Conservation (phyloP, 92 coral and sea anemone species). For the Bergia sp. region DNA sequence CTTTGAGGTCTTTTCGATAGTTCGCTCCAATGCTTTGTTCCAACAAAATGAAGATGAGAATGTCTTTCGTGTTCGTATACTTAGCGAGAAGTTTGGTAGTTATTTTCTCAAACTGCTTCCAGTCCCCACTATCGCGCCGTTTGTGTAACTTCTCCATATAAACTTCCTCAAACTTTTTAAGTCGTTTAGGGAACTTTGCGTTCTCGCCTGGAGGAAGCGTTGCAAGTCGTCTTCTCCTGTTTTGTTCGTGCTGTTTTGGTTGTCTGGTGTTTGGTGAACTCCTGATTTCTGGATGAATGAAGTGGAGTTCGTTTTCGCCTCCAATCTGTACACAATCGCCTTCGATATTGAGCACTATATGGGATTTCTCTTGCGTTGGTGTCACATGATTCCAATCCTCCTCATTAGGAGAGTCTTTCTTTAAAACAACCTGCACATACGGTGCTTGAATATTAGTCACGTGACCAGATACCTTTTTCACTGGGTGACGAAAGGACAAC, state of each 20-base stretch:
- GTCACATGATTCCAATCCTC: not conserved
- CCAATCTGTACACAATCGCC: constrained; percentile 12
- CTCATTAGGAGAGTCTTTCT: not conserved
- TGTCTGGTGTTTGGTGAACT: not conserved
- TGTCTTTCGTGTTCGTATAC: constrained; percentile 1
- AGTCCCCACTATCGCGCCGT: constrained; percentile 21
- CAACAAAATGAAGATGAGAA: constrained; percentile 13
- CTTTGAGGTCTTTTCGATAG: not conserved
- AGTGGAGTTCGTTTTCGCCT: not conserved
- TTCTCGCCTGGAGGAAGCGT: constrained; percentile 2
- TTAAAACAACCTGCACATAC: not conserved
- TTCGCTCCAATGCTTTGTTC: constrained; percentile 32
- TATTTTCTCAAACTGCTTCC: constrained; percentile 10
- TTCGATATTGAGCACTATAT: not conserved
- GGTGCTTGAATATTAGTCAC: not conserved
- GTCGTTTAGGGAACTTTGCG: constrained; percentile 25
- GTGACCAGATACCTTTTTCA: not conserved
- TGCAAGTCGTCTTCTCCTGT: not conserved
- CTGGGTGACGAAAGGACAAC: no score
- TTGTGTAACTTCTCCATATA: constrained; percentile 11
- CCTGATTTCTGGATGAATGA: not conserved
- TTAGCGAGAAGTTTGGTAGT: constrained; percentile 8
- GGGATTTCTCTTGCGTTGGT: not conserved
- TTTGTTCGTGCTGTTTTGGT: not conserved
- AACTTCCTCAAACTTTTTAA: not conserved